A percentile compares a stretch with the other conserved stretches of the same genome.
These are phyloP conservation scores for Micropterix aruncella DNA, from an alignment of 2,888 invertebrate species.

Conservation along the genomic window DNA sequence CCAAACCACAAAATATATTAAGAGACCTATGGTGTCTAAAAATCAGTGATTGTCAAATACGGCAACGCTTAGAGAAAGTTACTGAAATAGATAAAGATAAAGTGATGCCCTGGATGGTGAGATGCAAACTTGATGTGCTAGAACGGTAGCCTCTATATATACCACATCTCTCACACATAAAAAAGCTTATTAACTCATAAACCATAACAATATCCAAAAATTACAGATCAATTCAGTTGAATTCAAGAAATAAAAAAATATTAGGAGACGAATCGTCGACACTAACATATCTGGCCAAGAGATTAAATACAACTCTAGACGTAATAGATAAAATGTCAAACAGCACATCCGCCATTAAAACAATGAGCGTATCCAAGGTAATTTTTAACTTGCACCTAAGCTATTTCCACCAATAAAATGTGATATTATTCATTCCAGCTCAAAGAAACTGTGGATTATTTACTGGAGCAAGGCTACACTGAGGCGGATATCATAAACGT, in stretches of 20 bases:
- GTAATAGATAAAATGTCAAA: not conserved
- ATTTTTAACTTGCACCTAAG: not conserved
- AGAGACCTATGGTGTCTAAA: constrained; percentile 50
- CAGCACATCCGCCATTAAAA: not conserved
- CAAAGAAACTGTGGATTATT: not conserved
- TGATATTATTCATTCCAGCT: not conserved
- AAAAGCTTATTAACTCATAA: too few relatives aligned
- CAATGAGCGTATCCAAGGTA: not conserved
- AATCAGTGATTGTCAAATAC: constrained; percentile 39
- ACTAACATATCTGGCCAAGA: not conserved
- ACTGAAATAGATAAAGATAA: constrained; percentile 31
- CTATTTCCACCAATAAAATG: not conserved
- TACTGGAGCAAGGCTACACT: not conserved
- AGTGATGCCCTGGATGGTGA: constrained; percentile 52
- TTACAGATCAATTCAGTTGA: not conserved
- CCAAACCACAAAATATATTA: constrained; percentile 37
- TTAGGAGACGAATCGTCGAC: not conserved
- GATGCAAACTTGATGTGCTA: too few relatives aligned
- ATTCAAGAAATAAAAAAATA: not conserved
- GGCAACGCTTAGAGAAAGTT: constrained; percentile 32
- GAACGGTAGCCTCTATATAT: too few relatives aligned
- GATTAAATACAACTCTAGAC: not conserved
- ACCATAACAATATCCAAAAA: too few relatives aligned
- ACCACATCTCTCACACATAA: too few relatives aligned
- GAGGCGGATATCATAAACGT: not conserved